phyloP scores from a whole-genome alignment of 2,888 invertebrate species.

The Dasysyrphus tricinctus region DNA sequence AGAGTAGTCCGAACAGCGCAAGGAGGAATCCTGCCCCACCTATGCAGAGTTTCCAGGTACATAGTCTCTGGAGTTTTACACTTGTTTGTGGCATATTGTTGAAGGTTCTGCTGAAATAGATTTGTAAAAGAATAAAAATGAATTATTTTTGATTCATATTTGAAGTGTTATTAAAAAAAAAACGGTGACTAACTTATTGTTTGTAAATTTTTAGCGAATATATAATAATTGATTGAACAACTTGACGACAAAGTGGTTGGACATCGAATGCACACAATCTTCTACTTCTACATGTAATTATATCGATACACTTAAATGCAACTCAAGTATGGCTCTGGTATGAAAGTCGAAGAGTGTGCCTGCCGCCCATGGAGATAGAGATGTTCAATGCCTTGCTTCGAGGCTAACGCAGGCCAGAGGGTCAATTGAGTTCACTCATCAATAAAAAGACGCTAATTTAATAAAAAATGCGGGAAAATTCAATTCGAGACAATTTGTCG shows the following conservation, averaged over 20 bases:
- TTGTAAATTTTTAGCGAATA: background rate
- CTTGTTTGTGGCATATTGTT: slow-evolving; percentile 79
- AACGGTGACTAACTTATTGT: background rate
- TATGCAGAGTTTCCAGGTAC: slow-evolving; percentile 78
- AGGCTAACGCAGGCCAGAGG: slow-evolving; percentile 65
- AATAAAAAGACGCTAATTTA: slow-evolving; percentile 69
- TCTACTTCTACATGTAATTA: slow-evolving; percentile 26
- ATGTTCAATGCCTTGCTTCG: slow-evolving; percentile 48
- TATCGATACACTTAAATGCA: slow-evolving; percentile 14
- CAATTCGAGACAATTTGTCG: slow-evolving; percentile 62
- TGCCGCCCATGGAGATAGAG: slow-evolving; percentile 47
- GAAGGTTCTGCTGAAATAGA: slow-evolving; percentile 51
- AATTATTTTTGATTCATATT: background rate
- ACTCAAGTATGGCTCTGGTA: background rate
- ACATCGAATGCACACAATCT: slow-evolving; percentile 38
- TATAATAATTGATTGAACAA: slow-evolving; percentile 11
- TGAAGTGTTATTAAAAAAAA: background rate
- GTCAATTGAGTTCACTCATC: slow-evolving; percentile 69
- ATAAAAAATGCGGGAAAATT: slow-evolving; percentile 64
- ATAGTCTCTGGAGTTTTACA: slow-evolving; percentile 77
- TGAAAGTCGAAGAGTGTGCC: slow-evolving; percentile 3
- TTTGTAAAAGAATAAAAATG: slow-evolving; percentile 1
- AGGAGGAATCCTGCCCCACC: slow-evolving; percentile 79
- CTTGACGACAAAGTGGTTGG: slow-evolving; percentile 19
- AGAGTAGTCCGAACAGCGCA: slow-evolving; percentile 79